Evolutionary conservation across 2,888 invertebrate species (phyloP), one percentile per base, ranked within the genome.

Genomic region (Drosophila siamana): DNA sequence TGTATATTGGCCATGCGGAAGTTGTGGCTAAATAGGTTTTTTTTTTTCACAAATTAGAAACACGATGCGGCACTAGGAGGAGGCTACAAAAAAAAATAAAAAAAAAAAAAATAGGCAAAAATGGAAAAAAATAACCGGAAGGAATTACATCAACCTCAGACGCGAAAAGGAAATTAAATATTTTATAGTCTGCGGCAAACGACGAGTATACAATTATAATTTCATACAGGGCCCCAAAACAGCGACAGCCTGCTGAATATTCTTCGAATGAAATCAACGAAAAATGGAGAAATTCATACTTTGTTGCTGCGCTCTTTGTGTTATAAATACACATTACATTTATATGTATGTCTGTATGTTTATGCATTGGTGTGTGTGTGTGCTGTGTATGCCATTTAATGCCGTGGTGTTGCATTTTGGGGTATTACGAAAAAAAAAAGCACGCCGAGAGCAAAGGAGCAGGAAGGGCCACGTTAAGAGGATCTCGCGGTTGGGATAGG

Each of bases 161-260:
- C 33, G 70, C 74, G 74, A 57, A 61, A 51, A 86, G 86, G 86
- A 86, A 86, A 86, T 86, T 86, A 90, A 86, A 86, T 86, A 89
- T 86, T 90, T 86, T 78, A 81, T 81, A 80, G 84, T 80, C 70
- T 79, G 86, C 80, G 89, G 83, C 48, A 46, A 55, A 74, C 69
- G 69, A 62, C 46, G 46, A 56, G 46, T 46, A 70, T 55, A 80
- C 69, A 89, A 89, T 80, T 80, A 88, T 85, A 86, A 87, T 87
- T 78, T 80, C 69, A 54, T 63, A 40, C 59, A 59, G 51, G 56
- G 15, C 24, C 24, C 36, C 51, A 28, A 47, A 30, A 38, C 28
- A 28, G 36, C 48, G 33, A 47, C 36, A 38, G 33, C 46, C 63
- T 52, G 50, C 47, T 41, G 24, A 54, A 75, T 71, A 68, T 82